These are phyloP conservation scores for Craseonycteris thonglongyai DNA, from an alignment of 2,113 vertebrate genomes.

Conservation along the genomic window DNA sequence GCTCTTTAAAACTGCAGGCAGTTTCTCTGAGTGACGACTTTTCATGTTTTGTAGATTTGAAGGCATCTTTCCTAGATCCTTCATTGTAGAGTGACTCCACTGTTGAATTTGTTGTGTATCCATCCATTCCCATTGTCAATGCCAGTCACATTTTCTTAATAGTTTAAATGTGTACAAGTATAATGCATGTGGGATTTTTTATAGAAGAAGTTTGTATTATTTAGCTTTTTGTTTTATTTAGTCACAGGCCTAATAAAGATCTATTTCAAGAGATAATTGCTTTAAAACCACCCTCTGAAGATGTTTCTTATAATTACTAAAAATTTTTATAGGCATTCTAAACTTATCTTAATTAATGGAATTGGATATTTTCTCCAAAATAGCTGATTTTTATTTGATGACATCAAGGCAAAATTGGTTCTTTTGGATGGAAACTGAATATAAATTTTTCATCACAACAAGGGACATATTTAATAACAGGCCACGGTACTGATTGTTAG, in stretches of 20 bases:
- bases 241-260: not conserved
- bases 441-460: not conserved
- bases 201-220: not conserved
- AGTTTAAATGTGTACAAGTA: not conserved
- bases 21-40: not conserved
- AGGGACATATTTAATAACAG: not conserved
- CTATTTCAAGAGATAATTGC: not conserved
- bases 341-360: not conserved
- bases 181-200: not conserved
- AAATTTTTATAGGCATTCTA: not conserved
- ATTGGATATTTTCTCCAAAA: not conserved
- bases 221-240: not conserved
- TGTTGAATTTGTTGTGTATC: not conserved
- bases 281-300: not conserved
- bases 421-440: not conserved
- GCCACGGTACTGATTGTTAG: not conserved
- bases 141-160: not conserved
- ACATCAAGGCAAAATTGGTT: not conserved
- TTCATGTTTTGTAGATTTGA: not conserved
- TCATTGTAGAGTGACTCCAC: not conserved
- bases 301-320: not conserved
- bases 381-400: not conserved
- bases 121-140: not conserved
- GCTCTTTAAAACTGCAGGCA: not conserved
- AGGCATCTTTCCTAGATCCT: not conserved